phyloP scores from a whole-genome alignment of 2,797 vertebrate genomes.

The Florisuga fusca region DNA sequence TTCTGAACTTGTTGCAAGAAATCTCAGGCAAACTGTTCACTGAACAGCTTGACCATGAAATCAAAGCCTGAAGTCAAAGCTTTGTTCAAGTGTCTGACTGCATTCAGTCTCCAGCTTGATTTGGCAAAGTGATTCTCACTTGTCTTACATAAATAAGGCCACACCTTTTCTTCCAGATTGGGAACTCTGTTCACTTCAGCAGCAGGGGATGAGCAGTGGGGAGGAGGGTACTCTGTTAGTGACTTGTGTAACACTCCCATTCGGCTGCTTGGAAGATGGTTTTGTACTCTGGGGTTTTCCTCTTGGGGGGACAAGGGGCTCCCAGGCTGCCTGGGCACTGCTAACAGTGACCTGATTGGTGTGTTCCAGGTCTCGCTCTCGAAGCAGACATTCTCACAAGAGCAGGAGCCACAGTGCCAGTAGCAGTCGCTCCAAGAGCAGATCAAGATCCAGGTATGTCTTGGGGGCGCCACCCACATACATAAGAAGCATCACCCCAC shows the following conservation, averaged over 20 bases:
- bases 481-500: neutral
- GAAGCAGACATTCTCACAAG: constrained; percentile 92
- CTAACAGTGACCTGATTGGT: neutral
- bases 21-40: neutral
- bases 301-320: neutral
- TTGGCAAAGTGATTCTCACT: neutral
- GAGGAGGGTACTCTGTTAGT: neutral
- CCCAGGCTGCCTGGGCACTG: neutral
- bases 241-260: neutral
- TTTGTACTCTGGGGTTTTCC: neutral
- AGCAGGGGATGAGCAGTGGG: neutral
- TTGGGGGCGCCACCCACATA: neutral
- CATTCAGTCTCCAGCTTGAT: too few relatives aligned
- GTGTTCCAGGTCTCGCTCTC: constrained; percentile 89
- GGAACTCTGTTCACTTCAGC: neutral
- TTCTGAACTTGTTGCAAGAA: neutral
- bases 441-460: constrained; percentile 88
- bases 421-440: constrained; percentile 88
- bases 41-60: neutral
- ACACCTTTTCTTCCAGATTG: neutral
- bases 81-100: neutral
- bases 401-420: constrained; percentile 92
- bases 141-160: neutral
- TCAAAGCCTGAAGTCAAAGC: neutral
- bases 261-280: neutral